phyloP scores from a whole-genome alignment of 2,113 vertebrate species.

The Centropristis striata region DNA sequence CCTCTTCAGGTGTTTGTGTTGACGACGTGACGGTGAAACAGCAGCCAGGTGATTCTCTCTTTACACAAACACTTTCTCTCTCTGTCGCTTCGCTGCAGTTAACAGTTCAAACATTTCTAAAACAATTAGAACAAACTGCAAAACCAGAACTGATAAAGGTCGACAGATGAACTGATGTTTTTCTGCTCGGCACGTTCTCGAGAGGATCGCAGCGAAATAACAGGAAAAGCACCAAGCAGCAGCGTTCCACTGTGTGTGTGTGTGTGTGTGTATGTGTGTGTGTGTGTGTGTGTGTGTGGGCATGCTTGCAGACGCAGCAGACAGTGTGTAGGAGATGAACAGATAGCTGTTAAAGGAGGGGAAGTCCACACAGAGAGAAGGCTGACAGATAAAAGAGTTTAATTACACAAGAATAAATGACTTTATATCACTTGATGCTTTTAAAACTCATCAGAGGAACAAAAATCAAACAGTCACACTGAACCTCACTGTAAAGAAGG shows the following conservation, averaged over 20 bases:
- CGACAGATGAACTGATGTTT: not conserved
- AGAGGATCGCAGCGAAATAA: conserved; percentile 51
- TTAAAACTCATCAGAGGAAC: too few relatives aligned
- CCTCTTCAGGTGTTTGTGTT: not conserved
- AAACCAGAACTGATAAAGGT: too few relatives aligned
- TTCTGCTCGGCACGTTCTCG: conserved; percentile 38
- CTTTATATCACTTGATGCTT: too few relatives aligned
- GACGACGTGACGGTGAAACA: conserved; percentile 23
- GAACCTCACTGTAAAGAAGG: too few relatives aligned
- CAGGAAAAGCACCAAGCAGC: conserved; percentile 51
- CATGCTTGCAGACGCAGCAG: conserved; percentile 32
- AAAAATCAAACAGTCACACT: too few relatives aligned
- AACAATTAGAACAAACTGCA: too few relatives aligned
- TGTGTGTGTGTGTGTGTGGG: conserved; percentile 30
- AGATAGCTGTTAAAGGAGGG: not conserved
- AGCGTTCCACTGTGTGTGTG: not conserved
- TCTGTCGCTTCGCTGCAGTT: too few relatives aligned
- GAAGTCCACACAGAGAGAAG: conserved; percentile 35
- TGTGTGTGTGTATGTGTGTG: conserved; percentile 22
- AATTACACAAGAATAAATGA: too few relatives aligned
- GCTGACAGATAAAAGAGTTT: not conserved
- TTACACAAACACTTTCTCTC: not conserved
- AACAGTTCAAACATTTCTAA: too few relatives aligned
- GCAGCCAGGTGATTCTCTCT: conserved; percentile 25
- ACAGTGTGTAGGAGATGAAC: not conserved